Base-by-base conservation (phyloP, 2,797 vertebrate genomes). In the Cygnus olor region DNA sequence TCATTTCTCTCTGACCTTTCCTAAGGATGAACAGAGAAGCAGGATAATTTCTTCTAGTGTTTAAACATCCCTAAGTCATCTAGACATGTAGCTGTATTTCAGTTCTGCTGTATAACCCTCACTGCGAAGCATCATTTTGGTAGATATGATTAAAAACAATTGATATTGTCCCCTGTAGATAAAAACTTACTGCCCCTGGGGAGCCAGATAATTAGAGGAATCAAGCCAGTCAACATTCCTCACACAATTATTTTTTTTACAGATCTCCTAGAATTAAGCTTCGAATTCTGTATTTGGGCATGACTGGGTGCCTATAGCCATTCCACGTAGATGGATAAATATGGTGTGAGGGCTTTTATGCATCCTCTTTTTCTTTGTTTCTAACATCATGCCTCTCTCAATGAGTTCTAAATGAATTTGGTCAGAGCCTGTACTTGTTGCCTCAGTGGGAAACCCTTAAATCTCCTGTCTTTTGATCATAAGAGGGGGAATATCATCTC, bases 211-310 rank as follows among this genome's bases (percentile, higher is more conserved):
- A 94, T 88, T 77, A 82, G 56, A 87, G 54, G 64, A 96, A 80
- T 68, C 53, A 58, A 89, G 53, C 85, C 93, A 94, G 76, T 28
- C 82, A 90, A 87, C 68, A 89, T 89, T 94, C 60, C 71, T 90
- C 4, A 0, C 47, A 77, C 80, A 36, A 87, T 81, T 89, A 51
- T 38, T 32, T 25, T 7, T 4, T 20, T 40, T 42, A 83, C 85
- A 76, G 18, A 34, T 63, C 22, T 66, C 32, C 12, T 51, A 78
- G 80, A 77, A 95, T 89, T 87, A 60, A 57, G 20, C 51, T 80
- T 87, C 61, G 68, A 38, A 44, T 82, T 87, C 95, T 49, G 7
- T 94, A 68, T 93, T 96, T 91, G 86, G 82, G 10, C 64, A 93
- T 13, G 14, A 47, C 32, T 91, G 68, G 19, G 16, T 71, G 49